These are phyloP conservation scores for Saguinus imperator DNA, from an alignment of 2,113 vertebrate genomes.

Conservation along the genomic window DNA sequence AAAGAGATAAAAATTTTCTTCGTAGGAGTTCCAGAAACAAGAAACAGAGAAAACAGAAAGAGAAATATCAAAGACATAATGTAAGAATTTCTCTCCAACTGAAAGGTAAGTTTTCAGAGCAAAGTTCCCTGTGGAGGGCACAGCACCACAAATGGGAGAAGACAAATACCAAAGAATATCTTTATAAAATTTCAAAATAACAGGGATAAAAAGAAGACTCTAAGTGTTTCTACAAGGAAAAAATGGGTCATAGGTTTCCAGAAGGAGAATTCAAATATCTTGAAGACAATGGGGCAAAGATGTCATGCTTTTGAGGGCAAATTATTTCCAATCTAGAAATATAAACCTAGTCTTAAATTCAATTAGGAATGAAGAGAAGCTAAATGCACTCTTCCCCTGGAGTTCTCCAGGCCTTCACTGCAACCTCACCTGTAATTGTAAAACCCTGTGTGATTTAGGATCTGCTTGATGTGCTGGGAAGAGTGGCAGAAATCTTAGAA, in stretches of 20 bases:
- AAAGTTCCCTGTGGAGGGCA: neutral
- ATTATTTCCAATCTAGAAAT: neutral
- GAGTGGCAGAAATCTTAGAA: neutral
- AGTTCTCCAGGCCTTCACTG: neutral
- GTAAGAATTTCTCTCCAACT: neutral
- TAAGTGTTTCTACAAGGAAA: neutral
- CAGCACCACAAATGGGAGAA: neutral
- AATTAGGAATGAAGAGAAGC: neutral
- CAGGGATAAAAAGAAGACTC: neutral
- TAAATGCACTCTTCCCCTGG: neutral
- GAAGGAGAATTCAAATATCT: neutral
- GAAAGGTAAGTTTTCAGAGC: neutral
- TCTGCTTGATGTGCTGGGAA: no score
- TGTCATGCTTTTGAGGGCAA: neutral
- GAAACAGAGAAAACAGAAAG: neutral
- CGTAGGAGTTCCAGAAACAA: neutral
- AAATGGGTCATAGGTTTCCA: neutral
- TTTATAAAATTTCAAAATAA: neutral
- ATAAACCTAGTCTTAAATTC: neutral
- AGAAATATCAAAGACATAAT: neutral
- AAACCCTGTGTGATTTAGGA: neutral
- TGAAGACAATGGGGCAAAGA: neutral
- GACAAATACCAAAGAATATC: neutral
- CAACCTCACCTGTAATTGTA: neutral
- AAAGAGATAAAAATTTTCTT: neutral